Evolutionary conservation across 2,888 invertebrate genomes (phyloP), one percentile per base, ranked within the genome.

Genomic region (Buathra laborator): DNA sequence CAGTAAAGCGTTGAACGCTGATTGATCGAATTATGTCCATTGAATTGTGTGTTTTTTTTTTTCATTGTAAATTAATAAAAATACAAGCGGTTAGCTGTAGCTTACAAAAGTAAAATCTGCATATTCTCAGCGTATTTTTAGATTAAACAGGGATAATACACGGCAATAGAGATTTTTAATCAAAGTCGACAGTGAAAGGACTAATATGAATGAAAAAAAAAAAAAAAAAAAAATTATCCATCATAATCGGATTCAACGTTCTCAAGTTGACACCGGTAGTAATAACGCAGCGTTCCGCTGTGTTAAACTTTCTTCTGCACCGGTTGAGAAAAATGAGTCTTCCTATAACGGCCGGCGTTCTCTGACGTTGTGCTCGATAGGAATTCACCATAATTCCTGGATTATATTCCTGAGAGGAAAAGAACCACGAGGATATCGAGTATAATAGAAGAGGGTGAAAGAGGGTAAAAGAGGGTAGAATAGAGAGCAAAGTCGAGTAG

Each of bases 341-440:
- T 46, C 10, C 9, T 44, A 75, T 7, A 53, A 32, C 44, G 67
- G 81, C 77, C 44, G 67, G 81, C 77, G 53, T 74, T 43, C 64
- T 67, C 29, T 48, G 70, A 71, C 82, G 80, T 66, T 71, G 83
- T 83, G 81, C 87, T 87, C 89, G 89, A 90, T 89, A 89, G 89
- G 79, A 90, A 89, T 90, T 89, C 83, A 86, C 90, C 89, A 90
- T 91, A 90, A 91, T 91, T 91, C 87, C 86, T 88, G 88, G 89
- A 88, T 89, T 91, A 90, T 78, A 84, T 91, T 89, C 86, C 88
- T 84, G 79, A 86, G 89, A 87, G 88, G 81, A 80, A 77, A 82
- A 56, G 53, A 76, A 75, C 56, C 14, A 56, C 70, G 74, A 71
- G 46, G 87, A 79, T 76, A 48, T 74, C 77, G 84, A 81, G 82